phyloP scores from a whole-genome alignment of 2,113 vertebrate species.

The Scolopax mira region DNA sequence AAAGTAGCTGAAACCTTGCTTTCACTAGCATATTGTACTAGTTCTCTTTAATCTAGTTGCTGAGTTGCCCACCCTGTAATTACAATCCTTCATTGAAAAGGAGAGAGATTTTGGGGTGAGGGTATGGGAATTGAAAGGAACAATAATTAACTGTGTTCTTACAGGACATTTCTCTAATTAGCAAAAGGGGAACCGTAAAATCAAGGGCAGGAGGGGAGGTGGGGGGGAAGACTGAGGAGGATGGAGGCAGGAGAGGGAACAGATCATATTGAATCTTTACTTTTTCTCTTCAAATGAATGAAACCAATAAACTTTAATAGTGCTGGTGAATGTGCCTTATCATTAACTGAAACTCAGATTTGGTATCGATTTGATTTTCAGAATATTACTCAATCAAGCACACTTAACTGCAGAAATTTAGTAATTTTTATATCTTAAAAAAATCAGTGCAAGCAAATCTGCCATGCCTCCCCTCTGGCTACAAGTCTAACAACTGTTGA shows the following conservation, averaged over 20 bases:
- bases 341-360: constrained; percentile 51
- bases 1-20: not conserved
- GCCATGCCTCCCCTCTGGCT: constrained; percentile 63
- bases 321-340: constrained; percentile 26
- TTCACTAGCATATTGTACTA: not conserved
- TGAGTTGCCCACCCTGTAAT: not conserved
- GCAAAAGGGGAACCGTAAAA: not conserved
- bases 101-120: not conserved
- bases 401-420: constrained; percentile 48
- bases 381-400: constrained; percentile 56
- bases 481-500: constrained; percentile 77
- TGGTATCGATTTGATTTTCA: constrained; percentile 54
- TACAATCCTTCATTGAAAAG: not conserved
- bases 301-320: constrained; percentile 54
- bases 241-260: not conserved
- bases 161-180: not conserved
- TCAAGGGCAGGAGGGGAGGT: not conserved
- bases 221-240: not conserved
- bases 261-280: not conserved
- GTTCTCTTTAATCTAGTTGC: not conserved
- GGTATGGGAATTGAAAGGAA: not conserved
- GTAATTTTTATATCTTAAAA: constrained; percentile 48
- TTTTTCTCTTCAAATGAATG: constrained; percentile 30
- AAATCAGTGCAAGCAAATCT: constrained; percentile 43
- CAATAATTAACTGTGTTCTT: not conserved